Percentiles rank a stretch among this genome's conserved stretches.
These are phyloP conservation scores for Hestina assimilis DNA, from an alignment of 1,140 invertebrate genomes.

Conservation along the genomic window DNA sequence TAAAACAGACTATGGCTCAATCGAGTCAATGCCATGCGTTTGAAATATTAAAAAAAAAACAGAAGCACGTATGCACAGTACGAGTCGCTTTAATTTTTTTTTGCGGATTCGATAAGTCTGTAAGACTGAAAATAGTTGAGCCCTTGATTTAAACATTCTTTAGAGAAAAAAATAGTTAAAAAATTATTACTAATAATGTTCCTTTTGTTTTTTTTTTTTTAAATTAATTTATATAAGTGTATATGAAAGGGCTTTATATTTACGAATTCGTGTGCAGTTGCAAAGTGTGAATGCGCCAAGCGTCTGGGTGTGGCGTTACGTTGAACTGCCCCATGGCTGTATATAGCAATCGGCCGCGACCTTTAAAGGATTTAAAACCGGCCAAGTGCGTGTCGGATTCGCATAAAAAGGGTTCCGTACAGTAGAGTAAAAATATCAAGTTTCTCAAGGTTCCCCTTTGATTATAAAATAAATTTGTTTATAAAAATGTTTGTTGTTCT, in stretches of 20 bases:
- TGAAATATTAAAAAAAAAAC: conserved; percentile 8
- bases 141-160: background rate
- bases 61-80: conserved; percentile 19
- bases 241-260: background rate
- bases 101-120: conserved; percentile 19
- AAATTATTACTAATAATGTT: too few species aligned
- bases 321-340: conserved; percentile 38
- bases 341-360: conserved; percentile 48
- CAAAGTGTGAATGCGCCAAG: conserved; percentile 22
- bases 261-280: conserved; percentile 11
- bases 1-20: too few species aligned
- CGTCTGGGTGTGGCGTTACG: conserved; percentile 19
- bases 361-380: too few species aligned
- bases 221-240: background rate
- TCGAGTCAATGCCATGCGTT: conserved; percentile 1
- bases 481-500: too few species aligned
- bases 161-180: too few species aligned
- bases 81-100: conserved; percentile 11
- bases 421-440: too few species aligned
- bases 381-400: too few species aligned
- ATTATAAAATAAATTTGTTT: too few species aligned
- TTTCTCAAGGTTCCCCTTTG: too few species aligned
- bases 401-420: too few species aligned
- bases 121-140: conserved; percentile 22
- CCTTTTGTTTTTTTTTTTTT: background rate